Percentiles rank a stretch among this genome's conserved stretches.
Evolutionary conservation across 2,797 vertebrate genomes (phyloP).

Genomic region (Siniperca undulata): DNA sequence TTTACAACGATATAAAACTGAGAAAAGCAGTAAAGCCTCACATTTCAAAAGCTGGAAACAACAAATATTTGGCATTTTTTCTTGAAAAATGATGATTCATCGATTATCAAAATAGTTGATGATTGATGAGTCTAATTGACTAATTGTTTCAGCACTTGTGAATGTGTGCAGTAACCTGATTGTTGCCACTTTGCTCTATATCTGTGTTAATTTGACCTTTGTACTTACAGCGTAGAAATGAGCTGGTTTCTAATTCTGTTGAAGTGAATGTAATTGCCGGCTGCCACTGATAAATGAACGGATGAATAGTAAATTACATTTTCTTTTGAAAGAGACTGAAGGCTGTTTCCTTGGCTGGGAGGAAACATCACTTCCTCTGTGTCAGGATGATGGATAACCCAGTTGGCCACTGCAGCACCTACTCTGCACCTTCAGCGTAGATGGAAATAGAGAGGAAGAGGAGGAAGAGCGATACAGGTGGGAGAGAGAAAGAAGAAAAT

Average conservation of each 20-base stretch:
- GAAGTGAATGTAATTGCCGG: background rate
- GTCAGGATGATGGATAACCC: slow-evolving; percentile 55
- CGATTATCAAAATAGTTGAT: background rate
- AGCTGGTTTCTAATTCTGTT: background rate
- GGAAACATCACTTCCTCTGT: slow-evolving; percentile 51
- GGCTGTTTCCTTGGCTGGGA: slow-evolving; percentile 8
- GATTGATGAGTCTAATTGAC: background rate
- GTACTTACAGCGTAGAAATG: background rate
- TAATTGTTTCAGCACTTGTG: background rate
- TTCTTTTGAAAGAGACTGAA: slow-evolving; percentile 6
- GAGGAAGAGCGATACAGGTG: slow-evolving; percentile 50
- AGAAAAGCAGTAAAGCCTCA: background rate
- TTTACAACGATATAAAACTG: background rate
- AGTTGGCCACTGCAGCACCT: slow-evolving; percentile 37
- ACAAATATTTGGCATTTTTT: background rate
- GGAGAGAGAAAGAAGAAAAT: slow-evolving; percentile 12
- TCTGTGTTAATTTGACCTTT: background rate
- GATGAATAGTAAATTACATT: slow-evolving; percentile 13
- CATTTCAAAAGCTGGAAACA: background rate
- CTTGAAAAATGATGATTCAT: too few species aligned
- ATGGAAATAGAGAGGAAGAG: slow-evolving; percentile 24
- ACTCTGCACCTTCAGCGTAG: slow-evolving; percentile 39
- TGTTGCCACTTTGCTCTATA: background rate
- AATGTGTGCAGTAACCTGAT: background rate
- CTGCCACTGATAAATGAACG: background rate